A percentile compares a stretch with the other conserved stretches of the same genome.
These are phyloP conservation scores for Darevskia nairensis DNA, from an alignment of 2,797 vertebrate species.

Conservation along the genomic window DNA sequence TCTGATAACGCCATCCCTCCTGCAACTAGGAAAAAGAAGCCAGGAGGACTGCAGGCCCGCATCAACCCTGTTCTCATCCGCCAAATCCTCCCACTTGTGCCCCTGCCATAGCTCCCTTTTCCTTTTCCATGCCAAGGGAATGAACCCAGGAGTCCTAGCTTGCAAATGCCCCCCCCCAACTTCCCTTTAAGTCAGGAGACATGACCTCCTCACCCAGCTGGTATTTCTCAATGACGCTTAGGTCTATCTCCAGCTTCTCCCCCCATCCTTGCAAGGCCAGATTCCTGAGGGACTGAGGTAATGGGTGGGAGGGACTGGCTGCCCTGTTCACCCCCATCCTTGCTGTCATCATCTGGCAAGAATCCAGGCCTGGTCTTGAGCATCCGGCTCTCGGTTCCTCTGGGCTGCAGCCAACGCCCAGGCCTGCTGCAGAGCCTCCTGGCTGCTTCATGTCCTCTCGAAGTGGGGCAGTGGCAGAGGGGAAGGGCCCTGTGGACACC, in stretches of 20 bases:
- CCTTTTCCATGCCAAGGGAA: not conserved
- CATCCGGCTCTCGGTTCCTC: conserved; percentile 40
- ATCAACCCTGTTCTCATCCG: not conserved
- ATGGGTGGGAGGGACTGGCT: conserved; percentile 29
- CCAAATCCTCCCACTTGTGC: too few species aligned
- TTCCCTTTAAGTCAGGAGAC: not conserved
- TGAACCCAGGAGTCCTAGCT: not conserved
- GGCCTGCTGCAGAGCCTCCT: not conserved
- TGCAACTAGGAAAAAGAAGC: not conserved
- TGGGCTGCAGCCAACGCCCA: conserved; percentile 26
- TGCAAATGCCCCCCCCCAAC: too few species aligned
- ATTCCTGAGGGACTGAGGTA: conserved; percentile 49
- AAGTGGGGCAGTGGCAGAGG: not conserved
- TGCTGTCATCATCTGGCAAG: conserved; percentile 34
- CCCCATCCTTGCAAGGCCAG: conserved; percentile 38
- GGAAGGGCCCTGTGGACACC: not conserved
- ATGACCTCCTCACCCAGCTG: conserved; percentile 24
- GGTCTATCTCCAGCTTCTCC: conserved; percentile 2
- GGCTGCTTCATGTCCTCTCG: not conserved
- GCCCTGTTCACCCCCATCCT: conserved; percentile 19
- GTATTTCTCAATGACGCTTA: conserved; percentile 32
- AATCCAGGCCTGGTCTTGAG: conserved; percentile 33
- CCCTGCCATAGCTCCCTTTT: not conserved
- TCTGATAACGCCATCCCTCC: not conserved
- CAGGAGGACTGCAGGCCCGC: too few species aligned